A percentile compares a stretch with the other conserved stretches of the same genome.
Evolutionary conservation across 2,797 vertebrate species (phyloP).

Genomic region (Lithobates sylvaticus): DNA sequence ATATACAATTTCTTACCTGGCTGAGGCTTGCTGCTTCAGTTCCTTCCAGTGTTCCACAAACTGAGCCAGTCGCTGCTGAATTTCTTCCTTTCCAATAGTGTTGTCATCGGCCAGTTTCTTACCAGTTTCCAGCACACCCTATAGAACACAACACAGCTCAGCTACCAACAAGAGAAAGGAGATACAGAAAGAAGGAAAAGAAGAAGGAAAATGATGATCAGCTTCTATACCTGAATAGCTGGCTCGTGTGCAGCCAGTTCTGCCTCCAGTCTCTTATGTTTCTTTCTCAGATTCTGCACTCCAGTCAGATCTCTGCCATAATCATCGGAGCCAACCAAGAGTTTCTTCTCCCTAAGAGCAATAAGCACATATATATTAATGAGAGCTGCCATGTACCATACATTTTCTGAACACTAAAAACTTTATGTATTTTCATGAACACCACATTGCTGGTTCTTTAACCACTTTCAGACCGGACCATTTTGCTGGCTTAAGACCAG

Average conservation of each 20-base stretch:
- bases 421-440: too few species aligned
- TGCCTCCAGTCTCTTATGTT: conserved; percentile 96
- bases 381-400: background rate
- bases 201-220: background rate
- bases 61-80: conserved; percentile 94
- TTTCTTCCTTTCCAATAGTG: conserved; percentile 98
- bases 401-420: too few species aligned
- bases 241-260: conserved; percentile 95
- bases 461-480: too few species aligned
- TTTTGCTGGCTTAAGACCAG: too few species aligned
- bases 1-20: conserved; percentile 77
- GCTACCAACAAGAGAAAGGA: too few species aligned
- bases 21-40: conserved; percentile 91
- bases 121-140: conserved; percentile 96
- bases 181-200: too few species aligned
- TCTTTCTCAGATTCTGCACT: conserved; percentile 98
- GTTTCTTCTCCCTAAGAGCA: conserved; percentile 89
- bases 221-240: conserved; percentile 87
- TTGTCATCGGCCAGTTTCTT: conserved; percentile 97
- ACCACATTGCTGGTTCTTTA: too few species aligned
- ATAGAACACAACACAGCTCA: conserved; percentile 15
- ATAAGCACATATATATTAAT: background rate
- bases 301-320: conserved; percentile 97
- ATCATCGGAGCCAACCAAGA: conserved; percentile 96
- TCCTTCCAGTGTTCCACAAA: conserved; percentile 98